Percentiles rank a stretch among this genome's conserved stretches.
Conservation (phyloP, 2,888 invertebrate genomes). For the Heliconius aoede region DNA sequence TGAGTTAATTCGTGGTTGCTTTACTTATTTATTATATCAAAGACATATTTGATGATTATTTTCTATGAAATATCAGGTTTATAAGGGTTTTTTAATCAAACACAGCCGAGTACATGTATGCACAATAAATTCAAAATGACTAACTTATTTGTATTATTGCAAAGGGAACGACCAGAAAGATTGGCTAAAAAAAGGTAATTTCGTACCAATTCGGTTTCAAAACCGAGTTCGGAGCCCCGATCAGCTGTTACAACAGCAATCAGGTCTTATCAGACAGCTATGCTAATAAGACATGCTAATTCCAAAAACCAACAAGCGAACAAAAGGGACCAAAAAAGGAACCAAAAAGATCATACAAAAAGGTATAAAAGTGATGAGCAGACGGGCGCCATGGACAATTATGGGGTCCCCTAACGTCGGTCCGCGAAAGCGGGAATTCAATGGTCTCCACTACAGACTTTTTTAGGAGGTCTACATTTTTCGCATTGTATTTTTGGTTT, state of each 20-base stretch:
- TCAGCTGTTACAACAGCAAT: constrained; percentile 77
- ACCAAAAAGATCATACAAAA: constrained; percentile 60
- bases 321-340: constrained; percentile 59
- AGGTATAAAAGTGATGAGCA: constrained; percentile 67
- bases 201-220: not conserved
- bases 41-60: no score
- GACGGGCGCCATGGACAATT: constrained; percentile 82
- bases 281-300: constrained; percentile 84
- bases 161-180: not conserved
- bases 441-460: constrained; percentile 63
- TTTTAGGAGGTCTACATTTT: constrained; percentile 63
- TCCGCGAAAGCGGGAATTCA: constrained; percentile 53
- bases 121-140: not conserved
- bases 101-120: no score
- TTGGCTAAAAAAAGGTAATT: not conserved
- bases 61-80: no score
- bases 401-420: constrained; percentile 59
- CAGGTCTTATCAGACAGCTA: constrained; percentile 77
- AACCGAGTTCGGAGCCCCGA: constrained; percentile 23
- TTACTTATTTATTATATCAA: no score
- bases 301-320: constrained; percentile 82
- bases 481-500: constrained; percentile 55
- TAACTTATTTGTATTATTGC: not conserved
- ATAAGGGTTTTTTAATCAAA: no score
- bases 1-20: constrained; percentile 36